A percentile compares a stretch with the other conserved stretches of the same genome.
These are phyloP conservation scores for Agrochola lota DNA, from an alignment of 2,888 invertebrate species.

Conservation along the genomic window DNA sequence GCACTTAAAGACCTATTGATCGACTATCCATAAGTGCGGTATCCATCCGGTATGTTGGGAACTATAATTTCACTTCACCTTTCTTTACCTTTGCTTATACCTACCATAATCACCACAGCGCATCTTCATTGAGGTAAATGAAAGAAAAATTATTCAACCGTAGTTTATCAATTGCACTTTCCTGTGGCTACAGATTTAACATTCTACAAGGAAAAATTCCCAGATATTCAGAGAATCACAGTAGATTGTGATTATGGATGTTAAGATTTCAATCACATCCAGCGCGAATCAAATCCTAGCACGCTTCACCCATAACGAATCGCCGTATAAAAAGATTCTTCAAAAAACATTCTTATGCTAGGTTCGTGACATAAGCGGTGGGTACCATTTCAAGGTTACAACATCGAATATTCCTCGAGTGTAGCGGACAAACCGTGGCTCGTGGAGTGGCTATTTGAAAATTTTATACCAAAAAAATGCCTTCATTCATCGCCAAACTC, in stretches of 20 bases:
- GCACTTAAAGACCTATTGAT: conserved; percentile 39
- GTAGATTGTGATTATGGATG: neutral
- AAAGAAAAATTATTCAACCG: neutral
- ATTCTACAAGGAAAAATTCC: conserved; percentile 1
- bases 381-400: conserved; percentile 60
- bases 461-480: conserved; percentile 56
- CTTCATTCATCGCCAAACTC: conserved; percentile 68
- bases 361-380: conserved; percentile 51
- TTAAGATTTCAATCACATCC: conserved; percentile 43
- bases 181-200: neutral
- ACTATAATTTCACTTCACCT: conserved; percentile 27
- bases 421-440: conserved; percentile 3
- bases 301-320: conserved; percentile 45
- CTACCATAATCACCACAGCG: conserved; percentile 11
- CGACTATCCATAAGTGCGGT: conserved; percentile 7
- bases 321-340: conserved; percentile 37
- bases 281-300: conserved; percentile 32
- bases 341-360: conserved; percentile 38
- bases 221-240: neutral
- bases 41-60: conserved; percentile 4
- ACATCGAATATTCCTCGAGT: conserved; percentile 58
- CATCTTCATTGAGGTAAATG: conserved; percentile 4
- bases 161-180: neutral
- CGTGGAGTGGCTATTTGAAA: conserved; percentile 53
- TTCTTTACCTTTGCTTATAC: conserved; percentile 21